Percentiles rank a stretch among this genome's conserved stretches.
phyloP scores from a whole-genome alignment of 1,140 invertebrate species.

The Papilio glaucus region DNA sequence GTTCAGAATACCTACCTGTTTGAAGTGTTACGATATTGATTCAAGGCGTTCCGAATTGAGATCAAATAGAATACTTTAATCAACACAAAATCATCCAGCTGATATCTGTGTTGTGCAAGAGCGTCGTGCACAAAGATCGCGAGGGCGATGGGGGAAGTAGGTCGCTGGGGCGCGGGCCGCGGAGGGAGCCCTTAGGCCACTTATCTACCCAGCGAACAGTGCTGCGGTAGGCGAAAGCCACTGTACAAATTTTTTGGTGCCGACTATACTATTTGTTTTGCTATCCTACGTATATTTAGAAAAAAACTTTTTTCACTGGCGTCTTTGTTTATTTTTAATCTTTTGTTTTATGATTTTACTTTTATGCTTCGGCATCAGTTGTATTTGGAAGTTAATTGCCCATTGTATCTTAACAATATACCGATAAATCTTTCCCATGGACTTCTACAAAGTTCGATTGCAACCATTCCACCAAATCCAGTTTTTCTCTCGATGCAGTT shows the following conservation, averaged over 20 bases:
- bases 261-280: slow-evolving; percentile 51
- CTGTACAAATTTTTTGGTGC: slow-evolving; percentile 70
- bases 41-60: slow-evolving; percentile 21
- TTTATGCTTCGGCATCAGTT: not conserved
- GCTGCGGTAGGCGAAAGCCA: slow-evolving; percentile 74
- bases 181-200: slow-evolving; percentile 77
- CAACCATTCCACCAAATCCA: not conserved
- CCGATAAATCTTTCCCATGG: slow-evolving; percentile 7
- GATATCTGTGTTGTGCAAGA: slow-evolving; percentile 80
- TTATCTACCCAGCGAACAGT: slow-evolving; percentile 72
- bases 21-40: slow-evolving; percentile 28
- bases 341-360: not conserved
- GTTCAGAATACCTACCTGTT: not conserved
- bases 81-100: slow-evolving; percentile 74
- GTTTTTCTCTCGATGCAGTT: not conserved
- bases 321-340: not conserved
- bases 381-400: slow-evolving; percentile 10
- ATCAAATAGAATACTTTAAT: slow-evolving; percentile 49
- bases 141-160: slow-evolving; percentile 74
- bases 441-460: not conserved
- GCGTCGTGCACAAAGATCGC: slow-evolving; percentile 77
- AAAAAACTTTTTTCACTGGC: not conserved
- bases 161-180: slow-evolving; percentile 64
- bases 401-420: slow-evolving; percentile 17
- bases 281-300: slow-evolving; percentile 41